Percentiles rank a stretch among this genome's conserved stretches.
Conservation (phyloP, 2,113 vertebrate species). For the Hydropotes inermis region DNA sequence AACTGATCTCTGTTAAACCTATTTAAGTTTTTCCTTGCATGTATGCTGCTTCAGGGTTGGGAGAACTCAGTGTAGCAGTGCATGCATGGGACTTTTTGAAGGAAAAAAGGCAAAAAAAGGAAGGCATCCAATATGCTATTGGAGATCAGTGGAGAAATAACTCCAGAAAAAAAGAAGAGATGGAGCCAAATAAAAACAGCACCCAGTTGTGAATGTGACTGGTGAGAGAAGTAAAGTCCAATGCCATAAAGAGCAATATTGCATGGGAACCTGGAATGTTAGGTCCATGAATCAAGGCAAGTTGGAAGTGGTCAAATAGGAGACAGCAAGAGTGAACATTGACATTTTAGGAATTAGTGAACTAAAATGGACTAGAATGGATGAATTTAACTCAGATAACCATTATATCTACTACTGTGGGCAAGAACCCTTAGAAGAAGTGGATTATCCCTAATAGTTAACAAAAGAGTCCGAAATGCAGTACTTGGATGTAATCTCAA, state of each 20-base stretch:
- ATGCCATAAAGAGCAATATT: background rate
- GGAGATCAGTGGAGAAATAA: background rate
- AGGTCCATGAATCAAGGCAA: background rate
- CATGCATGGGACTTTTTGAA: background rate
- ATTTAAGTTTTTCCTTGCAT: background rate
- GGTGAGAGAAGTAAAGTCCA: background rate
- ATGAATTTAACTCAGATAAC: too few species aligned
- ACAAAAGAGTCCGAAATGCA: too few species aligned
- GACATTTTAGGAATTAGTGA: background rate
- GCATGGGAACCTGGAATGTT: background rate
- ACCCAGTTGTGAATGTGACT: background rate
- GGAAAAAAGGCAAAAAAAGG: too few species aligned
- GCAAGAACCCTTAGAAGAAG: too few species aligned
- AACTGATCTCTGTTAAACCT: background rate
- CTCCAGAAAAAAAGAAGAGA: background rate
- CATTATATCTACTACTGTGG: too few species aligned
- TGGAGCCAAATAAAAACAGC: background rate
- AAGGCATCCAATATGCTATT: background rate
- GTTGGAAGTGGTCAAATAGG: background rate
- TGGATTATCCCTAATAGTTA: too few species aligned
- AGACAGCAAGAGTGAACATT: background rate
- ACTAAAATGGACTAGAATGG: background rate
- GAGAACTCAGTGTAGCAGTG: background rate
- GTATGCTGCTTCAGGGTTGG: background rate
- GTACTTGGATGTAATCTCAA: too few species aligned